Base-by-base conservation (phyloP, 2,888 invertebrate species). In the Diploptera punctata region DNA sequence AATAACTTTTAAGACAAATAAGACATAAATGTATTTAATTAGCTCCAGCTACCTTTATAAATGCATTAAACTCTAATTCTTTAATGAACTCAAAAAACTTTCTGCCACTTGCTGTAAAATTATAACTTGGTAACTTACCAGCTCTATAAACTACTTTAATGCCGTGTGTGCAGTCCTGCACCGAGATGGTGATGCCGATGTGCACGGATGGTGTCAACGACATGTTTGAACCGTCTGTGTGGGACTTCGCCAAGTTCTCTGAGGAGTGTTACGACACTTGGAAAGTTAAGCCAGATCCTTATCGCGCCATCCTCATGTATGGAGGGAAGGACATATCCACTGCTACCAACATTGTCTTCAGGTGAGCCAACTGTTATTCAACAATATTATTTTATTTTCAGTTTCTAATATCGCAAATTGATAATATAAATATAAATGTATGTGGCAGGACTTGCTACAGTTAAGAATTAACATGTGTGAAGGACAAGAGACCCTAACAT, bases 171-270 rank as follows among this genome's bases (percentile, higher is more conserved):
- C 85, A 96, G 92, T 87, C 93, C 0, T 99, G 99, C 80, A 96
- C 97, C 26, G 98, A 99, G 83, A 97, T 99, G 93, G 92, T 97
- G 73, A 97, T 98, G 95, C 98, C 98, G 0, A 90, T 93, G 86
- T 98, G 98, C 82, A 84, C 89, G 9, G 89, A 89, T 76, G 93
- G 92, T 49, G 82, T 85, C 1, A 84, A 87, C 10, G 95, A 95
- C 79, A 96, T 99, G 93, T 97, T 97, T 81, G 93, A 93, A 79
- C 87, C 89, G 1, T 75, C 79, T 0, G 80, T 86, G 0, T 98
- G 97, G 97, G 87, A 94, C 83, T 86, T 91, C 68, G 86, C 88
- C 1, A 78, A 83, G 24, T 93, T 85, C 79, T 83, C 91, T 0
- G 87, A 89, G 0, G 83, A 84, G 0, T 99, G 99, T 82, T 85